Percentiles rank a stretch among this genome's conserved stretches.
Evolutionary conservation across 2,113 vertebrate genomes (phyloP).

Genomic region (Girardinichthys multiradiatus): DNA sequence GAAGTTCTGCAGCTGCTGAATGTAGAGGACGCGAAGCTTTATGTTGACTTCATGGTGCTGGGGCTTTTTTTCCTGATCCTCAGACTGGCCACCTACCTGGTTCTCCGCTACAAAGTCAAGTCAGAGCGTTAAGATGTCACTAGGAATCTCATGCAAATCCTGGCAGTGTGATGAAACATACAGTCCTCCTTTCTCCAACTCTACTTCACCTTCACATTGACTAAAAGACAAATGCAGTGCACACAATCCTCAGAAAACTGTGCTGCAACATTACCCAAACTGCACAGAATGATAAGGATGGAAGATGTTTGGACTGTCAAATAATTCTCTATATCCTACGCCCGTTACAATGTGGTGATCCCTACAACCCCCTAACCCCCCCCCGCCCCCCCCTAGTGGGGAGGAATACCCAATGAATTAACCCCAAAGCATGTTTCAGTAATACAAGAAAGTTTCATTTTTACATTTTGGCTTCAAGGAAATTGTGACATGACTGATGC

Average conservation of each 20-base stretch:
- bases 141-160: conserved; percentile 26
- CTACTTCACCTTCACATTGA: conserved; percentile 32
- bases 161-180: conserved; percentile 40
- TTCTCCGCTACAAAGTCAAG: conserved; percentile 95
- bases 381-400: too few species aligned
- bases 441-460: conserved; percentile 36
- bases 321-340: conserved; percentile 6
- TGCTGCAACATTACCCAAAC: conserved; percentile 49
- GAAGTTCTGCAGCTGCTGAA: conserved; percentile 91
- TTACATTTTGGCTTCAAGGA: conserved; percentile 22
- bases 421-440: conserved; percentile 64
- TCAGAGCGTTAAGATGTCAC: conserved; percentile 86
- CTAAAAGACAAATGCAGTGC: conserved; percentile 30
- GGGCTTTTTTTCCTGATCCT: conserved; percentile 93
- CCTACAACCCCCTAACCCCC: conserved; percentile 27
- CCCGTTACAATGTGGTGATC: conserved; percentile 3
- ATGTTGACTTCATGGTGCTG: conserved; percentile 95
- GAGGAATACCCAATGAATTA: conserved; percentile 29
- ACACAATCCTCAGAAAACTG: conserved; percentile 31
- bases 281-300: conserved; percentile 40
- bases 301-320: conserved; percentile 27
- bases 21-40: conserved; percentile 94
- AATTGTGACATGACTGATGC: conserved; percentile 15
- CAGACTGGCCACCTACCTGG: conserved; percentile 92
- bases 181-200: conserved; percentile 34